These are phyloP conservation scores for Drosophila kuntzei DNA, from an alignment of 2,888 invertebrate genomes.

Conservation along the genomic window DNA sequence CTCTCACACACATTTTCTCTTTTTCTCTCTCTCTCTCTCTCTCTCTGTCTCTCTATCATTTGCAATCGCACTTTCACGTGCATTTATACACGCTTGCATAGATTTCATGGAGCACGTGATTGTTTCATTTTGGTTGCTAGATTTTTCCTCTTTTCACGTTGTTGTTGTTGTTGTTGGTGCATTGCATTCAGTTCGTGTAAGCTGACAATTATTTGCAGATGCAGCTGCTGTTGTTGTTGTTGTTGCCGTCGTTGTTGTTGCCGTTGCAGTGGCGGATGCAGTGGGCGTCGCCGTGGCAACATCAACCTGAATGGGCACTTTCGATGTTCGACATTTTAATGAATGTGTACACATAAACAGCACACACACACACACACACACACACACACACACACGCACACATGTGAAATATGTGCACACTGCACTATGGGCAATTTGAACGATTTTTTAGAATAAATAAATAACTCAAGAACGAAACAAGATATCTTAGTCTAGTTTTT, in stretches of 20 bases:
- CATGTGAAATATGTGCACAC: too few relatives aligned
- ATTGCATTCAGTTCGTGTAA: constrained; percentile 75
- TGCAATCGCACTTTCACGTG: constrained; percentile 78
- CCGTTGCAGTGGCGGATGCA: constrained; percentile 50
- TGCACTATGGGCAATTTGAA: too few relatives aligned
- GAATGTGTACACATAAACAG: constrained; percentile 81
- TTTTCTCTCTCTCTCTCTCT: not conserved
- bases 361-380: constrained; percentile 33
- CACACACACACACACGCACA: constrained; percentile 10
- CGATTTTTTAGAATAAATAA: too few relatives aligned
- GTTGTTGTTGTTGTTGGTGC: constrained; percentile 26
- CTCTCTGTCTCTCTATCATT: constrained; percentile 16
- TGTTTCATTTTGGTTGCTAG: constrained; percentile 78
- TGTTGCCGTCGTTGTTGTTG: constrained; percentile 36
- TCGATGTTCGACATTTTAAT: constrained; percentile 82
- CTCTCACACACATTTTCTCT: not conserved
- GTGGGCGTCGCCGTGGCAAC: constrained; percentile 74
- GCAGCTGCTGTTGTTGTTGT: constrained; percentile 52
- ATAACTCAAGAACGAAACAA: too few relatives aligned
- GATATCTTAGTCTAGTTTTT: too few relatives aligned
- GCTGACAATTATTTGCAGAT: constrained; percentile 83
- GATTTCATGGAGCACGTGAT: constrained; percentile 81
- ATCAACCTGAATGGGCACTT: constrained; percentile 81
- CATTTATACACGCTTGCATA: constrained; percentile 79
- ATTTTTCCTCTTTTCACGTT: constrained; percentile 42